A percentile compares a stretch with the other conserved stretches of the same genome.
phyloP scores from a whole-genome alignment of 2,113 vertebrate species.

The Epinephelus lanceolatus region DNA sequence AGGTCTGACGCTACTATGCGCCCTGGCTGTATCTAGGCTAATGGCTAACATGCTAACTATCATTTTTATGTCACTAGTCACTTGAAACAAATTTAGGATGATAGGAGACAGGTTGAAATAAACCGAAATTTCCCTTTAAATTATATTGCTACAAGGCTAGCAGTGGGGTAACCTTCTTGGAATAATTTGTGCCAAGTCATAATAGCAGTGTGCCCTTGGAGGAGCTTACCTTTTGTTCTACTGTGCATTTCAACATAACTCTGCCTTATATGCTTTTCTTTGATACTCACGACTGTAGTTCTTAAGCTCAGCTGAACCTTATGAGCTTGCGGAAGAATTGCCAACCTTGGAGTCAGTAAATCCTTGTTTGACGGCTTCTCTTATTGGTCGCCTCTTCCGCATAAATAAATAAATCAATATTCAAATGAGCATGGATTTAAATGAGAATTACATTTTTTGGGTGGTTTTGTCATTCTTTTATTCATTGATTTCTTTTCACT shows the following conservation, averaged over 20 bases:
- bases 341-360: conserved; percentile 13
- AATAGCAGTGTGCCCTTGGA: background rate
- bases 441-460: background rate
- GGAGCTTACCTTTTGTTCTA: background rate
- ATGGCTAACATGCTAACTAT: too few species aligned
- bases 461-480: background rate
- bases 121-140: too few species aligned
- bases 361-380: background rate
- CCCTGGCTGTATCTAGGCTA: too few species aligned
- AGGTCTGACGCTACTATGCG: too few species aligned
- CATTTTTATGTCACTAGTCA: too few species aligned
- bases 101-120: too few species aligned
- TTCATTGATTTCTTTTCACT: background rate
- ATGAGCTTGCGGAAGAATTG: conserved; percentile 20
- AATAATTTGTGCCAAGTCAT: background rate
- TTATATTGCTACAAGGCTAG: background rate
- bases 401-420: conserved; percentile 13
- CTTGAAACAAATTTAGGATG: too few species aligned
- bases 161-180: background rate
- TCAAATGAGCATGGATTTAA: conserved; percentile 11
- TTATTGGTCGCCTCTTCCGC: background rate
- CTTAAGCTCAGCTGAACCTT: background rate
- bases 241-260: background rate
- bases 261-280: background rate
- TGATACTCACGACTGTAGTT: background rate